Percentiles rank a stretch among this genome's conserved stretches.
Evolutionary conservation across 1,140 invertebrate genomes (phyloP).

Genomic region (Lepidostoma basale): DNA sequence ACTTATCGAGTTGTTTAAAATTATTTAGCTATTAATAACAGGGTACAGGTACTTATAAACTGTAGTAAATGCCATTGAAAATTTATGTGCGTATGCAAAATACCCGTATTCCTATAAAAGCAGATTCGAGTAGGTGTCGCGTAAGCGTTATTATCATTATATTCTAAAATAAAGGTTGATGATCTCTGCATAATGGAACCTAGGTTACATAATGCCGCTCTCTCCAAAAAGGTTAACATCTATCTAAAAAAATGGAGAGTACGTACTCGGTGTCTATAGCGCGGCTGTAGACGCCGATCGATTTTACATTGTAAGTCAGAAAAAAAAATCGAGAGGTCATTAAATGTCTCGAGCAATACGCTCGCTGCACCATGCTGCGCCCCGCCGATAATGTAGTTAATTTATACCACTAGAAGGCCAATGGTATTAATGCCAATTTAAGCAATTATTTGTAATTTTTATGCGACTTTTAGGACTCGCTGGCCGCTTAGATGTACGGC

Average conservation of each 20-base stretch:
- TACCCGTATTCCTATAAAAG: too few relatives aligned
- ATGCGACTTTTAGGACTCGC: slow-evolving; percentile 16
- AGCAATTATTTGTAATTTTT: slow-evolving; percentile 36
- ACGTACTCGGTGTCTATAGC: neutral
- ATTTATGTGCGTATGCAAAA: too few relatives aligned
- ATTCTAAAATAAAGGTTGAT: neutral
- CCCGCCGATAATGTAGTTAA: slow-evolving; percentile 2
- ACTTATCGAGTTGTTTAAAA: too few relatives aligned
- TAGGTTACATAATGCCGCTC: neutral
- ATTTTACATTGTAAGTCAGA: neutral
- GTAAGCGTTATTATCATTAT: too few relatives aligned
- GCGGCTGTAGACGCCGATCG: too few relatives aligned
- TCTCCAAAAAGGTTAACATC: neutral
- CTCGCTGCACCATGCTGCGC: neutral
- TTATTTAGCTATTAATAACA: too few relatives aligned
- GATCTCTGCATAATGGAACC: neutral
- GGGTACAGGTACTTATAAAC: too few relatives aligned
- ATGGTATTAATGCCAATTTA: slow-evolving; percentile 26
- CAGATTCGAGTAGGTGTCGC: too few relatives aligned
- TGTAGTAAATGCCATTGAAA: too few relatives aligned
- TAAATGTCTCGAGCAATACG: slow-evolving; percentile 13
- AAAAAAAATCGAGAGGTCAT: slow-evolving; percentile 18
- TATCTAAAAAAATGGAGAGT: neutral
- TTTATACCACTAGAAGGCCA: slow-evolving; percentile 19
- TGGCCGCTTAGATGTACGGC: neutral